These are phyloP conservation scores for Cavia aperea DNA, from an alignment of 2,113 vertebrate genomes.

Conservation along the genomic window DNA sequence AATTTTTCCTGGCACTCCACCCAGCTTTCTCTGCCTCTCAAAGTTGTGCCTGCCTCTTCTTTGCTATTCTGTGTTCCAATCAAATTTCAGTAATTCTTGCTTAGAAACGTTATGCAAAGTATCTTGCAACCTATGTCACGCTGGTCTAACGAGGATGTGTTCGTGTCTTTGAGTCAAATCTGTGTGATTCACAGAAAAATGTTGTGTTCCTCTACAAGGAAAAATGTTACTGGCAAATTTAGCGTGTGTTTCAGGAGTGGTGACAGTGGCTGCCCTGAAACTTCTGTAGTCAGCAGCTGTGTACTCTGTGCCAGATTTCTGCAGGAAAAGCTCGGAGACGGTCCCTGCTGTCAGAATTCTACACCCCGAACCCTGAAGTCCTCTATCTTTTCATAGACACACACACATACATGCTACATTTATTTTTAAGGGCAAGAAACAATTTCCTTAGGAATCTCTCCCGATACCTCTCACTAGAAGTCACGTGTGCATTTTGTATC, in stretches of 20 bases:
- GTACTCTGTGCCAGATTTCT: neutral
- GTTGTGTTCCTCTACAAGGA: neutral
- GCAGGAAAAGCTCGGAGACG: neutral
- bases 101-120: neutral
- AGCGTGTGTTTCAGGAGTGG: neutral
- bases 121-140: neutral
- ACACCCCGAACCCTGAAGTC: neutral
- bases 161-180: conserved; percentile 3
- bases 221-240: neutral
- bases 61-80: neutral
- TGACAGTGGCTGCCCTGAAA: neutral
- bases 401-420: neutral
- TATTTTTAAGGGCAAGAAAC: conserved; percentile 45
- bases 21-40: neutral
- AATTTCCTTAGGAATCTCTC: conserved; percentile 34
- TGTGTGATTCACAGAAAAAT: conserved; percentile 28
- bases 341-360: neutral
- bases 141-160: neutral
- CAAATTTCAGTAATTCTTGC: neutral
- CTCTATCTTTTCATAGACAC: neutral
- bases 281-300: neutral
- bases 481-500: conserved; percentile 26
- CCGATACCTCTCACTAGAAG: neutral
- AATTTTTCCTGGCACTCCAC: neutral
- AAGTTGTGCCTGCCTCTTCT: neutral